These are phyloP conservation scores for Arvicanthis niloticus DNA, from an alignment of 2,113 vertebrate genomes.

Conservation along the genomic window DNA sequence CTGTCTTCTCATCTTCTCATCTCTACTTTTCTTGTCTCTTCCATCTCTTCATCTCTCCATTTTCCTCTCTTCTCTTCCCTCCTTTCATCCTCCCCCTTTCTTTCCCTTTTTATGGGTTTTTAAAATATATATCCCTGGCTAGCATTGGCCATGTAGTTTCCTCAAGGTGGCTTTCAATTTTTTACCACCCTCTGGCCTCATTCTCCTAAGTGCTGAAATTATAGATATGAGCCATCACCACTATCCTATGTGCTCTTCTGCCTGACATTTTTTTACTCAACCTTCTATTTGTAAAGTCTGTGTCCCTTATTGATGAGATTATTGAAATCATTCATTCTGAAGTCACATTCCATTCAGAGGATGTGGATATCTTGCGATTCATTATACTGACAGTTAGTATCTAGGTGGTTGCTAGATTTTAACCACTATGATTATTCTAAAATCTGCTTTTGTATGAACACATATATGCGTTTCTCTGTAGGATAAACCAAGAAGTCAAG, in stretches of 20 bases:
- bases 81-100: neutral
- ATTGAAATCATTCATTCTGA: neutral
- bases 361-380: neutral
- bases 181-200: too few species aligned
- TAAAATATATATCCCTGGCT: neutral
- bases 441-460: neutral
- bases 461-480: neutral
- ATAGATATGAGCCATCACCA: neutral
- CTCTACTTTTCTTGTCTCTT: neutral
- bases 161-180: neutral
- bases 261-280: conserved; percentile 4
- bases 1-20: neutral
- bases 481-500: neutral
- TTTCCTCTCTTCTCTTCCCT: neutral
- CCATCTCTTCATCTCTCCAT: neutral
- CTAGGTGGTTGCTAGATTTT: conserved; percentile 42
- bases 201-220: neutral
- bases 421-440: conserved; percentile 11
- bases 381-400: neutral
- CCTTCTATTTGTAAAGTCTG: conserved; percentile 31
- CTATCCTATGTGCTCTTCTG: neutral
- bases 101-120: neutral
- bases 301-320: neutral
- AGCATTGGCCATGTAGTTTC: neutral
- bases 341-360: conserved; percentile 44